Conservation (phyloP, 2,888 invertebrate genomes). For the Ashinkailepas kermadecensis region DNA sequence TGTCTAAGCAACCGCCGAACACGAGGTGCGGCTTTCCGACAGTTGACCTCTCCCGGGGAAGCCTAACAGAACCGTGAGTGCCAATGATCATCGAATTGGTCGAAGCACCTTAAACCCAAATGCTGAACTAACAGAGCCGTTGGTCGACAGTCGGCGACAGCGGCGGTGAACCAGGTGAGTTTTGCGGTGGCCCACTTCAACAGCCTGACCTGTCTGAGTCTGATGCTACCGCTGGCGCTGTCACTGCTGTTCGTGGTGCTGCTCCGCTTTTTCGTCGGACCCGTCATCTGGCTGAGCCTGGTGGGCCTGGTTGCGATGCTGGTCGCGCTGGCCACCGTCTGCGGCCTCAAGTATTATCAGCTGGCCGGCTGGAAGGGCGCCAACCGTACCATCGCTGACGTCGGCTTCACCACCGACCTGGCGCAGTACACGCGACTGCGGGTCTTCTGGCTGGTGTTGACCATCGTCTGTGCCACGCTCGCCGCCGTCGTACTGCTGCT, state of each 20-base stretch:
- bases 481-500: background rate
- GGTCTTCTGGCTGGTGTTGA: background rate
- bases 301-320: background rate
- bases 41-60: too few relatives aligned
- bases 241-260: slow-evolving; percentile 2
- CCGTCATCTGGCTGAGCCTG: background rate
- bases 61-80: too few relatives aligned
- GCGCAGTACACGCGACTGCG: background rate
- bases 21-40: too few relatives aligned
- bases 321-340: background rate
- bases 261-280: background rate
- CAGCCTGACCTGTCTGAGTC: background rate
- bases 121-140: background rate
- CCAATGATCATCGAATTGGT: too few relatives aligned
- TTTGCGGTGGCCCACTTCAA: background rate
- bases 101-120: too few relatives aligned
- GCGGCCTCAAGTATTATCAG: background rate
- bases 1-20: too few relatives aligned
- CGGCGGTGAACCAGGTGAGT: background rate
- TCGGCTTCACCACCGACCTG: background rate
- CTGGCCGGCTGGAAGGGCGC: background rate
- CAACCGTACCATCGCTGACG: background rate
- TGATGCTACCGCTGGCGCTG: background rate
- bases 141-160: background rate
- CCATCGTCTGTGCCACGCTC: background rate